Evolutionary conservation across 2,888 invertebrate genomes (phyloP).

Genomic region (Apodemia duryi): DNA sequence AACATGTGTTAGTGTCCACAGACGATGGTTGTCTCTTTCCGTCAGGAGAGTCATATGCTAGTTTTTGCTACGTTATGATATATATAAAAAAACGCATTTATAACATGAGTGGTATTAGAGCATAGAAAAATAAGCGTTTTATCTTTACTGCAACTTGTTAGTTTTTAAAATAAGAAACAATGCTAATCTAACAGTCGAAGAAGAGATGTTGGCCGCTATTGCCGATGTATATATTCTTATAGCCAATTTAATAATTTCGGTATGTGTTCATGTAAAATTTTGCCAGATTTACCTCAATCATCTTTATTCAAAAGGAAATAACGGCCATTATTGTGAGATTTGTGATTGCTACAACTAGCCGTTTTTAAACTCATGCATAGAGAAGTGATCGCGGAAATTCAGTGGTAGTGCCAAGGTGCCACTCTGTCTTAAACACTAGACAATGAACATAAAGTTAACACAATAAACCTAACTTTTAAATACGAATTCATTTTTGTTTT

Average conservation of each 20-base stretch:
- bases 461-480: not conserved
- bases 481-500: not conserved
- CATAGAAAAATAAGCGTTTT: too few species aligned
- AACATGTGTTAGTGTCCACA: too few species aligned
- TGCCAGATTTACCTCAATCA: constrained; percentile 69
- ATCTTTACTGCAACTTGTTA: too few species aligned
- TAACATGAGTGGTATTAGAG: too few species aligned
- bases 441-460: not conserved
- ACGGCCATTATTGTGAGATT: constrained; percentile 62
- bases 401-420: constrained; percentile 60
- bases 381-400: constrained; percentile 45
- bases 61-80: too few species aligned
- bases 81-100: too few species aligned
- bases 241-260: constrained; percentile 44
- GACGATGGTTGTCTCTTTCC: too few species aligned
- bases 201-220: constrained; percentile 62
- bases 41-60: too few species aligned
- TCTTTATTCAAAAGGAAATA: constrained; percentile 57
- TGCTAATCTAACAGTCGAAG: constrained; percentile 18
- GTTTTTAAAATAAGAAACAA: not conserved
- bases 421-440: constrained; percentile 38
- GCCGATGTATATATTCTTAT: constrained; percentile 46
- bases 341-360: constrained; percentile 62
- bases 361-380: constrained; percentile 60
- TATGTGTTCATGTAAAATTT: constrained; percentile 48